Percentiles rank a stretch among this genome's conserved stretches.
Evolutionary conservation across 1,140 invertebrate species (phyloP).

Genomic region (Dreissena rostriformis): DNA sequence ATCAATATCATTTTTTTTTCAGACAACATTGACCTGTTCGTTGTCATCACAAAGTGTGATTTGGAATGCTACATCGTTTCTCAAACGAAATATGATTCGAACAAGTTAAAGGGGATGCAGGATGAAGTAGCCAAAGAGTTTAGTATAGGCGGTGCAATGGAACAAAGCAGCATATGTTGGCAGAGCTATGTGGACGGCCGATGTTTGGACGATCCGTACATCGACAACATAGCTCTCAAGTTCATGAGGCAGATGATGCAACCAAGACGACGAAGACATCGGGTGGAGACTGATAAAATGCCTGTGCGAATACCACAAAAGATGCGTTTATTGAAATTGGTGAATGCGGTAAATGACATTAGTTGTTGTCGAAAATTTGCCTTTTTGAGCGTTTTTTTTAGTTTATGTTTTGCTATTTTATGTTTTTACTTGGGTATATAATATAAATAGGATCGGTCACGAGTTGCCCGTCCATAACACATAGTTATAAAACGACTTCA

Average conservation of each 20-base stretch:
- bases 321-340: too few relatives aligned
- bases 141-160: constrained; percentile 15
- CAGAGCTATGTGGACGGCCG: constrained; percentile 16
- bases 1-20: background rate
- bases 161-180: constrained; percentile 19
- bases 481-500: too few relatives aligned
- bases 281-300: background rate
- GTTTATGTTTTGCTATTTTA: too few relatives aligned
- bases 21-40: constrained; percentile 30
- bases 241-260: constrained; percentile 20
- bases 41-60: constrained; percentile 44
- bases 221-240: constrained; percentile 36
- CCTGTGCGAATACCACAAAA: too few relatives aligned
- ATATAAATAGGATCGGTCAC: too few relatives aligned
- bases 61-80: background rate
- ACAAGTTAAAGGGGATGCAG: background rate
- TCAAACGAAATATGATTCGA: background rate
- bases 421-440: too few relatives aligned
- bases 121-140: constrained; percentile 1
- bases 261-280: background rate
- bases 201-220: constrained; percentile 11
- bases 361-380: too few relatives aligned
- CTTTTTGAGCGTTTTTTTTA: too few relatives aligned
- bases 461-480: too few relatives aligned
- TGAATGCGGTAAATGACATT: too few relatives aligned